Base-by-base conservation (phyloP, 2,113 vertebrate species). In the Ellobius talpinus region DNA sequence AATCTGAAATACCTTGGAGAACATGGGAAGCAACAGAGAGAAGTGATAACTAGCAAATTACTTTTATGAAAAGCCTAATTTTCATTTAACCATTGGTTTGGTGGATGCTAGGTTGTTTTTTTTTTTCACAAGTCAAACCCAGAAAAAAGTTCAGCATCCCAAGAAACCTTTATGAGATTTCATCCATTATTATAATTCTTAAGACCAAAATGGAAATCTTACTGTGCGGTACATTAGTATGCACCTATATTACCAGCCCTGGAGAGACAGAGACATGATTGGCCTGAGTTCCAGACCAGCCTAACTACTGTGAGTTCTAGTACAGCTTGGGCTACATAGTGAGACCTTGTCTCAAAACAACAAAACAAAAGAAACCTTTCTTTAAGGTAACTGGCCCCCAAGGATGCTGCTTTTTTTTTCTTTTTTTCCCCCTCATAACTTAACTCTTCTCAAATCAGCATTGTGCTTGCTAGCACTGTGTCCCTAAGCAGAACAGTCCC, bases 91-190 rank as follows among this genome's bases (percentile, higher is more conserved):
- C 45, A 90, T 72, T 81, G 77, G 16, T 90, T 72, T 95, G 74
- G 94, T 16, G 73, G 52, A 45, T 66, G 70, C 17, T 74, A 61
- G 93, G 17, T 96, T 23, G 0, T 74, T 61, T 45, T 42, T 42
- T 45, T 50, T 36, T 21, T 10, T 58, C 81, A 97, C 63, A 81
- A 74, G 87, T 79, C 84, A 96, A 92, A 97, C 73, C 3, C 82
- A 91, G 61, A 31, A 42, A 39, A 36, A 91, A 91, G 93, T 93
- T 94, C 65, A 93, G 7, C 89, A 33, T 95, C 91, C 39, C 52
- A 95, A 58, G 58, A 87, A 97, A 94, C 78, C 58, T 91, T 96
- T 84, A 33, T 94, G 93, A 97, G 65, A 89, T 87, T 70, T 72
- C 95, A 16, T 29, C 58, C 52, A 77, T 36, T 90, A 39, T 78